Evolutionary conservation across 2,888 invertebrate genomes (phyloP).

Genomic region (Phyllotreta cruciferae): DNA sequence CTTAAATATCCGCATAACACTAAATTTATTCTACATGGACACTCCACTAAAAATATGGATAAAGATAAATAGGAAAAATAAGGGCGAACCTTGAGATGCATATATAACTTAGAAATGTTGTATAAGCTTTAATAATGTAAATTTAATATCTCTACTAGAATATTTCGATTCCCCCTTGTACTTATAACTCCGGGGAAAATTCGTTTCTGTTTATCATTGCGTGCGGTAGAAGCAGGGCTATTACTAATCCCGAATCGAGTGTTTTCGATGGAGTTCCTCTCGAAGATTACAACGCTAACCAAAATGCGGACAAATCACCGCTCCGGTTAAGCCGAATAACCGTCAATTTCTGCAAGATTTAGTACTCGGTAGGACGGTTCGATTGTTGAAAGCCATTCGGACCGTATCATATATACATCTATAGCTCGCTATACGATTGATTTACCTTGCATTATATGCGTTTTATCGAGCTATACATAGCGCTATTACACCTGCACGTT

Average conservation of each 20-base stretch:
- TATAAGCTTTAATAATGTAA: no score
- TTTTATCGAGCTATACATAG: no score
- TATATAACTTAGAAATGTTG: no score
- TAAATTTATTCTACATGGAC: not conserved
- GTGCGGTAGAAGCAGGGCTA: not conserved
- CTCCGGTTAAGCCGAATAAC: constrained; percentile 3
- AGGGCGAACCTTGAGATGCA: no score
- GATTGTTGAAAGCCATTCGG: constrained; percentile 21
- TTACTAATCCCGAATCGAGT: not conserved
- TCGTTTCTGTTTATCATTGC: not conserved
- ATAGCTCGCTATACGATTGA: not conserved
- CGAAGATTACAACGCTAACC: constrained; percentile 17
- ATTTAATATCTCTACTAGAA: no score
- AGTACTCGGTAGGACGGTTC: constrained; percentile 16
- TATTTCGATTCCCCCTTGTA: no score
- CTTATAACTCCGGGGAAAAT: no score
- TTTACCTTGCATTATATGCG: no score
- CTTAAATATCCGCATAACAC: not conserved
- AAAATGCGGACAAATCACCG: constrained; percentile 21
- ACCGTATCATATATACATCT: constrained; percentile 13
- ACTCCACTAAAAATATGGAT: no score
- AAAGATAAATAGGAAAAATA: no score
- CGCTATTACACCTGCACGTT: no score
- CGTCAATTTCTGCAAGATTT: constrained; percentile 25
- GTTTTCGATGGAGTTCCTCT: constrained; percentile 2